Base-by-base conservation (phyloP, 2,113 vertebrate species). In the Orthonyx spaldingii region DNA sequence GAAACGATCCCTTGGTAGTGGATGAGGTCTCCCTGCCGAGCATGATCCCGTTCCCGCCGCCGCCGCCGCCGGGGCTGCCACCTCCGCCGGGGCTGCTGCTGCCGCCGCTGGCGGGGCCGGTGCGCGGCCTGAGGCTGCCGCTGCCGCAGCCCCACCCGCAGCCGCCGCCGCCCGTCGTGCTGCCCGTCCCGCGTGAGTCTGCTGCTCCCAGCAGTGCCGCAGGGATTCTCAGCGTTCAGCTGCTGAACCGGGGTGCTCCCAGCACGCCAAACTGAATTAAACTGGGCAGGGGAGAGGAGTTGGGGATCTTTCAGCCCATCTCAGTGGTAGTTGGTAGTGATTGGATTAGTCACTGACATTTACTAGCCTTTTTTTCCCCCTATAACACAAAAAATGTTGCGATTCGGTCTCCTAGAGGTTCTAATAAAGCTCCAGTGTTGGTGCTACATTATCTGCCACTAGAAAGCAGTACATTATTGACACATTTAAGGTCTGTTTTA, bases 1-100 rank as follows among this genome's bases (percentile, higher is more conserved):
- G 99, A 75, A 99, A 98, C 52, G 99, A 99, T 90, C 99, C 99
- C 6, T 96, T 99, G 59, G 98, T 99, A 18, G 99, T 99, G 18
- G 99, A 99, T 68, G 99, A 99, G 80, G 99, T 99, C 78, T 99
- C 98, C 91, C 95, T 99, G 92, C 99, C 99, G 12, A 98, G 98
- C 75, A 99, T 99, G 97, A 99, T 99, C 95, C 99, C 99, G 16
- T 99, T 99, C 93, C 99, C 99, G 10, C 99, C 99, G 2, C 99
- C 99, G 2, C 99, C 99, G 2, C 99, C 99, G 2, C 98, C 98
- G 35, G 98, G 98, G 87, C 91, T 98, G 93, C 98, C 95, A 57
- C 97, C 98, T 56, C 98, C 98, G 6, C 94, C 98, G 28, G 98
- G 98, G 42, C 97, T 99, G 96, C 98, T 98, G 57, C 97, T 98